Evolutionary conservation across 2,888 invertebrate genomes (phyloP).

Genomic region (Cetonia aurata): DNA sequence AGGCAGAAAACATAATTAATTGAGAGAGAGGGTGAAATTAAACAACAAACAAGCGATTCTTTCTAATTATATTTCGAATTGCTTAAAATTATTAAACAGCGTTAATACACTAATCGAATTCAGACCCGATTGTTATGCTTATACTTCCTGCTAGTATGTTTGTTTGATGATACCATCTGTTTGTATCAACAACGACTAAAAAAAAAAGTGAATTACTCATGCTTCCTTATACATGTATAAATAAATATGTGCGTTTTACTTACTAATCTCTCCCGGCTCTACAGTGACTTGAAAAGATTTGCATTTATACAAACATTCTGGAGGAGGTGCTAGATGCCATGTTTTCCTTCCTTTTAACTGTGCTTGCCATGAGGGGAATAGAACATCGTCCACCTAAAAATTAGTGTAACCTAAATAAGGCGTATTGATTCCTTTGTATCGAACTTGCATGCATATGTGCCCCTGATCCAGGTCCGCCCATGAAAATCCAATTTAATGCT

Average conservation of each 20-base stretch:
- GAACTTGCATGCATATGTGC: conserved; percentile 94
- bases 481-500: conserved; percentile 96
- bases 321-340: conserved; percentile 93
- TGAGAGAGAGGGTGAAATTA: neutral
- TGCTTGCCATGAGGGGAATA: conserved; percentile 96
- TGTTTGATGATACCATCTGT: conserved; percentile 96
- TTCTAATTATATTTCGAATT: no score
- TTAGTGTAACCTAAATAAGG: no score
- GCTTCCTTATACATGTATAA: neutral
- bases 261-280: conserved; percentile 91
- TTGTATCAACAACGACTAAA: conserved; percentile 93
- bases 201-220: conserved; percentile 17
- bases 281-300: conserved; percentile 77
- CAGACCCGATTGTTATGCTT: conserved; percentile 96
- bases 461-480: conserved; percentile 95
- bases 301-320: conserved; percentile 90
- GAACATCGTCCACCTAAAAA: conserved; percentile 90
- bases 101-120: conserved; percentile 79
- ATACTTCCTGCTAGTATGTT: conserved; percentile 86
- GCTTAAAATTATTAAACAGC: no score
- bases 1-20: neutral
- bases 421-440: no score
- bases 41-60: no score
- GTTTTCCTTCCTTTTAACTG: conserved; percentile 89
- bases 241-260: conserved; percentile 61